Evolutionary conservation across 2,888 invertebrate species (phyloP), one percentile per base, ranked within the genome.

Genomic region (Patella depressa): DNA sequence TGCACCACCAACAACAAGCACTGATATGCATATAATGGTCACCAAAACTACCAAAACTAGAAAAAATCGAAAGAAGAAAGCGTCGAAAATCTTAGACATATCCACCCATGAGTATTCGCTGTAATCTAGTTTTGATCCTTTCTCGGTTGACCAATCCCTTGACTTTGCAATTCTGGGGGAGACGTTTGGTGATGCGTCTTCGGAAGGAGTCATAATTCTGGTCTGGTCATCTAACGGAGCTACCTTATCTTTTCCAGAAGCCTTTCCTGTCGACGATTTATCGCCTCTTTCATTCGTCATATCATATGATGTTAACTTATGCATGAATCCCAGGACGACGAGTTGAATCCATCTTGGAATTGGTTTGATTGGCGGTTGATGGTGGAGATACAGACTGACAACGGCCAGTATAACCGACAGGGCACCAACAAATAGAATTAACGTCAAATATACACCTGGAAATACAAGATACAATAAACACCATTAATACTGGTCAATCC

Each of bases 391-490:
- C 45, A 83, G 80, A 34, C 78, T 79, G 14, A 84, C 11, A 24
- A 84, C 82, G 5, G 82, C 82, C 15, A 84, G 65, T 9, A 83
- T 34, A 9, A 83, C 80, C 3, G 81, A 81, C 15, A 85, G 15
- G 2, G 79, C 79, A 11, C 83, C 80, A 0, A 84, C 45, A 12
- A 81, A 69, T 15, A 82, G 77, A 34, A 83, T 79, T 12, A 82
- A 59, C 3, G 77, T 80, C n/a, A 84, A 74, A 79, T 85, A 85
- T n/a, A 83, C 74, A 53, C 80, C 85, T 85, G 81, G 2, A 76
- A 80, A 65, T 24, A 57, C 7, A 57, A 45, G 45, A 45, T 45
- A 45, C 45, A 45, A 45, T 45, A 45, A 9, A 45, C 9, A 9
- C 45, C 7, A 45, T 45, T 45, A 45, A 45, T 45, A 45, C 45